Percentiles rank a stretch among this genome's conserved stretches.
Conservation (phyloP, 1,140 invertebrate genomes). For the Lamellibrachia luymesi region DNA sequence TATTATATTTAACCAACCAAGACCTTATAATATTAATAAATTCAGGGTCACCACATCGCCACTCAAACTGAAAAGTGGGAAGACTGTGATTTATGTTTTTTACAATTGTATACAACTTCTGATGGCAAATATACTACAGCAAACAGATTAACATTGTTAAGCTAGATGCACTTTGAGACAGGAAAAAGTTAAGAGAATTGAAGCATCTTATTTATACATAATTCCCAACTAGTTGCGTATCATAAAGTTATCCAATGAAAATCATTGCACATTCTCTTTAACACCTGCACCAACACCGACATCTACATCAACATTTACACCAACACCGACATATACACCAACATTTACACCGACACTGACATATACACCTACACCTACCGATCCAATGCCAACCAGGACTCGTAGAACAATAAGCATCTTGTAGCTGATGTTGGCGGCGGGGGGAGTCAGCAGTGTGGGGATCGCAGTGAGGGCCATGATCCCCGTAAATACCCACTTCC, state of each 20-base stretch:
- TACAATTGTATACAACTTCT: background rate
- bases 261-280: background rate
- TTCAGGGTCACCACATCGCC: no score
- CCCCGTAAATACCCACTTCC: constrained; percentile 48
- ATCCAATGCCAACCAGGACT: constrained; percentile 48
- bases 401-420: constrained; percentile 46
- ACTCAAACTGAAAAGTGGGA: no score
- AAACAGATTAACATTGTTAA: background rate
- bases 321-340: no score
- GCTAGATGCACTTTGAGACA: background rate
- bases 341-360: no score
- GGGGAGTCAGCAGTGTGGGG: constrained; percentile 47
- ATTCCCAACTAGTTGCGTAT: background rate
- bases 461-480: constrained; percentile 42
- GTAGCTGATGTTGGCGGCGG: constrained; percentile 43
- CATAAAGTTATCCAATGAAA: background rate
- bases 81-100: no score
- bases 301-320: no score
- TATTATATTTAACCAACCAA: no score
- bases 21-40: no score
- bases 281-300: no score
- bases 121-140: background rate
- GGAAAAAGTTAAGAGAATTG: background rate
- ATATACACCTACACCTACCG: constrained; percentile 39
- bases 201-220: background rate